phyloP scores from a whole-genome alignment of 2,113 vertebrate species.

The Petrocephalus zakoni region DNA sequence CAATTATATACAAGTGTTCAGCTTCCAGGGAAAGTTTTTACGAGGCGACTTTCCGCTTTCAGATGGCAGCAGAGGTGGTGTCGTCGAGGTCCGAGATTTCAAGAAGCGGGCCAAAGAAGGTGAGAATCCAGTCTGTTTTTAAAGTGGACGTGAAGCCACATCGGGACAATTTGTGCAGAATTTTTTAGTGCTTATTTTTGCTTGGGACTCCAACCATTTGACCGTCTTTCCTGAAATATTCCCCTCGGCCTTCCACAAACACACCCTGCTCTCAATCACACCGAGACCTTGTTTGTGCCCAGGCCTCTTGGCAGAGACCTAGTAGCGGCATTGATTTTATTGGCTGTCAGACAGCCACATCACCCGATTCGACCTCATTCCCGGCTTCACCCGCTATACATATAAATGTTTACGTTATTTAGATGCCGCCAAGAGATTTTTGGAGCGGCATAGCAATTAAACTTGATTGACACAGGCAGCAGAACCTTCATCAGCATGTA shows the following conservation, averaged over 20 bases:
- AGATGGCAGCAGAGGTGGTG: slow-evolving; percentile 83
- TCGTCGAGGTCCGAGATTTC: slow-evolving; percentile 85
- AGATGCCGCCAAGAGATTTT: not conserved
- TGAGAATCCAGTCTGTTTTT: slow-evolving; percentile 50
- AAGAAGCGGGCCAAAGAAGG: slow-evolving; percentile 92
- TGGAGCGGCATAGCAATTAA: not conserved
- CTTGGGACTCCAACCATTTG: slow-evolving; percentile 42
- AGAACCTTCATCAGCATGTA: slow-evolving; percentile 23
- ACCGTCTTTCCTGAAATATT: slow-evolving; percentile 46
- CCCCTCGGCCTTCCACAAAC: slow-evolving; percentile 34
- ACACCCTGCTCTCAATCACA: slow-evolving; percentile 34
- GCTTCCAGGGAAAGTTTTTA: not conserved
- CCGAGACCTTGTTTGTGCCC: slow-evolving; percentile 34
- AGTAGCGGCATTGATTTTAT: slow-evolving; percentile 11
- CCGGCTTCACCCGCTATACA: not conserved
- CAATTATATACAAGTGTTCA: not conserved
- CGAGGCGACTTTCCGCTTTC: slow-evolving; percentile 34
- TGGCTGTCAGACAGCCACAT: slow-evolving; percentile 6
- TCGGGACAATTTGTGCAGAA: slow-evolving; percentile 34
- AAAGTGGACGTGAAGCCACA: slow-evolving; percentile 28
- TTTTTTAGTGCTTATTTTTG: slow-evolving; percentile 39
- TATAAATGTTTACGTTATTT: slow-evolving; percentile 3
- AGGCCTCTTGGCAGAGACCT: slow-evolving; percentile 34
- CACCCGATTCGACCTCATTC: not conserved
- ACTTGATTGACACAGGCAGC: slow-evolving; percentile 20